Percentiles rank a stretch among this genome's conserved stretches.
These are phyloP conservation scores for Danaus chrysippus DNA, from an alignment of 2,888 invertebrate species.

Conservation along the genomic window DNA sequence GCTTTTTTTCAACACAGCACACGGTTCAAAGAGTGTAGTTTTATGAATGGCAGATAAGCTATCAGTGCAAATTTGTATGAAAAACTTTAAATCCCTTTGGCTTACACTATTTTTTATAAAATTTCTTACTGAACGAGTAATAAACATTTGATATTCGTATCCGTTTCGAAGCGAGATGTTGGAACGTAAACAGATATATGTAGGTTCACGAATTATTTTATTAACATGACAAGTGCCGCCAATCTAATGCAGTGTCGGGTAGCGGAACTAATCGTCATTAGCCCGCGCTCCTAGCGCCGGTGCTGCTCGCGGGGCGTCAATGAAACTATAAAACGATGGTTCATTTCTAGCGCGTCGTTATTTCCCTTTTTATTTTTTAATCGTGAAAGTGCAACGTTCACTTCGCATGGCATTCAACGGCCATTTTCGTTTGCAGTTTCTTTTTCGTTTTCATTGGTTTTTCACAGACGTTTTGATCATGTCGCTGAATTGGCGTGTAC, in stretches of 20 bases:
- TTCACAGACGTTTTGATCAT: conserved; percentile 69
- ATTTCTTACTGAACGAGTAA: no score
- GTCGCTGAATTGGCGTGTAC: conserved; percentile 45
- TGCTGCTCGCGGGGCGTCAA: conserved; percentile 42
- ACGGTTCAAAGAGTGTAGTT: background rate
- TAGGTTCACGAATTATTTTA: background rate
- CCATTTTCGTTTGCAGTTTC: conserved; percentile 65
- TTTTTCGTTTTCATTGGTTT: conserved; percentile 70
- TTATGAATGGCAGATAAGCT: background rate
- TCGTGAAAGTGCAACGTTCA: conserved; percentile 77
- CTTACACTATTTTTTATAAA: no score
- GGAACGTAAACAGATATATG: conserved; percentile 3
- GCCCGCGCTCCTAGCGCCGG: conserved; percentile 50
- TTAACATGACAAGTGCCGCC: conserved; percentile 49
- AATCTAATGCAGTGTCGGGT: conserved; percentile 55
- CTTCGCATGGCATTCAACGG: conserved; percentile 68
- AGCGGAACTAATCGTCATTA: conserved; percentile 59
- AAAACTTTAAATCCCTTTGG: no score
- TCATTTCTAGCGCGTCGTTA: conserved; percentile 62
- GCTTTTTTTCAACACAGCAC: background rate
- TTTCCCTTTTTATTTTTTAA: conserved; percentile 67
- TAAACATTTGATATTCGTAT: no score
- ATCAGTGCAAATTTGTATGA: background rate
- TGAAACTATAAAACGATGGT: conserved; percentile 61
- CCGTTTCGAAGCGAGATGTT: no score